These are phyloP conservation scores for Papilio dardanus DNA, from an alignment of 1,140 invertebrate species.

Conservation along the genomic window DNA sequence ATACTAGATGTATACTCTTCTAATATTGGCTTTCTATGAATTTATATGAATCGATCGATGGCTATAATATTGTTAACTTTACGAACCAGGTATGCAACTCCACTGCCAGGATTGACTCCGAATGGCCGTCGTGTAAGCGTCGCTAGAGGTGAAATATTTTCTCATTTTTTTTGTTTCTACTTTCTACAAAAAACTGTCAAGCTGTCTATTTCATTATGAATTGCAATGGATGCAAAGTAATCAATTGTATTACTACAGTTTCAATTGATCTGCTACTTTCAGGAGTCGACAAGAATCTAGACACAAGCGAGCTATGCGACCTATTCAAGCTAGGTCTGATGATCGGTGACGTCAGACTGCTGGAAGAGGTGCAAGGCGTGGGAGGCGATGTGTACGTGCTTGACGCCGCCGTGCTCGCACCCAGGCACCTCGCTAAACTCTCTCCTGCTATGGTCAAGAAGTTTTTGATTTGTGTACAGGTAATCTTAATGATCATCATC, in stretches of 20 bases:
- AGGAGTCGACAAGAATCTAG: conserved; percentile 72
- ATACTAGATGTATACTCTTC: too few species aligned
- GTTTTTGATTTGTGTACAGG: conserved; percentile 90
- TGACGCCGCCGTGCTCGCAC: conserved; percentile 88
- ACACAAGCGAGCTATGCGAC: conserved; percentile 78
- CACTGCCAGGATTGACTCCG: conserved; percentile 89
- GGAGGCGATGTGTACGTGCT: conserved; percentile 91
- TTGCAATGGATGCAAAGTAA: too few species aligned
- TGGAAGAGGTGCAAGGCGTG: conserved; percentile 88
- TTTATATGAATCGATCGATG: too few species aligned
- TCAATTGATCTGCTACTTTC: too few species aligned
- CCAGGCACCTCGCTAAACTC: conserved; percentile 89
- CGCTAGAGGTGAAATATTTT: conserved; percentile 74
- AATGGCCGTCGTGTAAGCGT: conserved; percentile 88
- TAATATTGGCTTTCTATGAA: too few species aligned
- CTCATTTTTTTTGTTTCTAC: too few species aligned
- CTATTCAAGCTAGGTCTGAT: conserved; percentile 90
- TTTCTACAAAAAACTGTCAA: background rate
- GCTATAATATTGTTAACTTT: background rate
- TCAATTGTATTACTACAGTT: too few species aligned
- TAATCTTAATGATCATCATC: too few species aligned
- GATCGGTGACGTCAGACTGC: conserved; percentile 90
- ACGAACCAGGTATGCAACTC: conserved; percentile 87
- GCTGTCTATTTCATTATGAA: too few species aligned
- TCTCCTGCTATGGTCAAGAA: conserved; percentile 89